Conservation (phyloP, 2,113 vertebrate species). For the Zosterops japonicus region DNA sequence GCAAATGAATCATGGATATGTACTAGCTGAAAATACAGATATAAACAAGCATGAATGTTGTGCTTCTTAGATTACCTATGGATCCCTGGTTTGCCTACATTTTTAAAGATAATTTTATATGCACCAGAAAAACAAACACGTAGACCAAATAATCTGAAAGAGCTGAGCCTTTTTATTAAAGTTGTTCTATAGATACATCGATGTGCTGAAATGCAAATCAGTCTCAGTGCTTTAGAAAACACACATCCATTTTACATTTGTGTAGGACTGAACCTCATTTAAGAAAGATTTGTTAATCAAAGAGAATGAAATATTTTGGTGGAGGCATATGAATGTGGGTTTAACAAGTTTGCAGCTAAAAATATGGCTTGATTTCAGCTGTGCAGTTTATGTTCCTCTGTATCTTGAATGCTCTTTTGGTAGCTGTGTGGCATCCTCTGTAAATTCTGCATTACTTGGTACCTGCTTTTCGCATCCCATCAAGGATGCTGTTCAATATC, state of each 20-base stretch:
- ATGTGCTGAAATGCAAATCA: slow-evolving; percentile 13
- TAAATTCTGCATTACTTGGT: background rate
- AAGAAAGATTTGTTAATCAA: slow-evolving; percentile 75
- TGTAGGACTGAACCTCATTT: slow-evolving; percentile 56
- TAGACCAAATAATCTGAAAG: slow-evolving; percentile 6
- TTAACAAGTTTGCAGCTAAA: slow-evolving; percentile 68
- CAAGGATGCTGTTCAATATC: background rate
- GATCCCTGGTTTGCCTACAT: slow-evolving; percentile 29
- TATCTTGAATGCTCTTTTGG: background rate
- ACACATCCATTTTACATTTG: slow-evolving; percentile 44
- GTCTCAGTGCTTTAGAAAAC: slow-evolving; percentile 39
- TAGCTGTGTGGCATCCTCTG: background rate
- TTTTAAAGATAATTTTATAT: slow-evolving; percentile 19
- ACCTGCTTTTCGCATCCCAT: background rate
- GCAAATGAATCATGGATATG: slow-evolving; percentile 81
- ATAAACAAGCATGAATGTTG: slow-evolving; percentile 71
- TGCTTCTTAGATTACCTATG: slow-evolving; percentile 46
- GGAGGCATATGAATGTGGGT: slow-evolving; percentile 65
- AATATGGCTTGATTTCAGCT: slow-evolving; percentile 37
- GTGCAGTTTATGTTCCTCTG: background rate
- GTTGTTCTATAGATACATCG: background rate
- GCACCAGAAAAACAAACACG: slow-evolving; percentile 11
- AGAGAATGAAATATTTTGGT: slow-evolving; percentile 77
- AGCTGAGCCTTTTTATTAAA: background rate
- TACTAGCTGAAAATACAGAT: slow-evolving; percentile 70